A percentile compares a stretch with the other conserved stretches of the same genome.
These are phyloP conservation scores for Teleogryllus occipitalis DNA, from an alignment of 1,140 invertebrate species.

Conservation along the genomic window DNA sequence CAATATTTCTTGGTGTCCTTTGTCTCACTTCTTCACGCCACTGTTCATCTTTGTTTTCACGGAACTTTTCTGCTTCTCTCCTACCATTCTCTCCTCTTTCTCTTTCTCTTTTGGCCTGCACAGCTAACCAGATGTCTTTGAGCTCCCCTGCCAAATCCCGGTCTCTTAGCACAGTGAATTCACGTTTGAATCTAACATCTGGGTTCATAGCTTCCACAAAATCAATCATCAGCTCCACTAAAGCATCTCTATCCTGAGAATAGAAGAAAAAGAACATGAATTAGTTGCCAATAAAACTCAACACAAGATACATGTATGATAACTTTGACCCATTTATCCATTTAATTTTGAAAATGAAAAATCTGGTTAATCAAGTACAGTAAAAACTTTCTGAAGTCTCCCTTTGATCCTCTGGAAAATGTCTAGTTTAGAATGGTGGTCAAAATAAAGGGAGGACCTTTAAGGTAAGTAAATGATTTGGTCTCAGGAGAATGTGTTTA, in stretches of 20 bases:
- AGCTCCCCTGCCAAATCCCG: constrained; percentile 59
- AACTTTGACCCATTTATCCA: neutral
- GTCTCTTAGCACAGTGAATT: constrained; percentile 54
- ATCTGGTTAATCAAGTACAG: too few species aligned
- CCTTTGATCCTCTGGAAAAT: too few species aligned
- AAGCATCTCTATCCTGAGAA: constrained; percentile 48
- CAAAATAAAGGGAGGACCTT: too few species aligned
- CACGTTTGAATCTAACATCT: constrained; percentile 39
- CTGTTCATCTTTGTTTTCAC: neutral
- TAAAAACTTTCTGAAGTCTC: too few species aligned
- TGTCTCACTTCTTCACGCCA: neutral
- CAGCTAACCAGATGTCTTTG: constrained; percentile 62
- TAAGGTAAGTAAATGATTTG: too few species aligned
- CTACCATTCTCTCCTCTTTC: constrained; percentile 36
- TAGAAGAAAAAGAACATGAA: constrained; percentile 14
- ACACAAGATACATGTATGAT: constrained; percentile 17
- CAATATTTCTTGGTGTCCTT: neutral
- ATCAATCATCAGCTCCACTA: constrained; percentile 57
- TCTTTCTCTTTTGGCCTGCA: constrained; percentile 52
- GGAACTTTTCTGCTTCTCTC: constrained; percentile 1
- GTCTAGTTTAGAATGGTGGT: too few species aligned
- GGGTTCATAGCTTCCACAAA: constrained; percentile 63
- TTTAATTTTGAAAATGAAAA: neutral
- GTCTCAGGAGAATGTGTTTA: too few species aligned
- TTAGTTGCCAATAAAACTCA: too few species aligned